Evolutionary conservation across 2,888 invertebrate species (phyloP).

Genomic region (Philaethria dido): DNA sequence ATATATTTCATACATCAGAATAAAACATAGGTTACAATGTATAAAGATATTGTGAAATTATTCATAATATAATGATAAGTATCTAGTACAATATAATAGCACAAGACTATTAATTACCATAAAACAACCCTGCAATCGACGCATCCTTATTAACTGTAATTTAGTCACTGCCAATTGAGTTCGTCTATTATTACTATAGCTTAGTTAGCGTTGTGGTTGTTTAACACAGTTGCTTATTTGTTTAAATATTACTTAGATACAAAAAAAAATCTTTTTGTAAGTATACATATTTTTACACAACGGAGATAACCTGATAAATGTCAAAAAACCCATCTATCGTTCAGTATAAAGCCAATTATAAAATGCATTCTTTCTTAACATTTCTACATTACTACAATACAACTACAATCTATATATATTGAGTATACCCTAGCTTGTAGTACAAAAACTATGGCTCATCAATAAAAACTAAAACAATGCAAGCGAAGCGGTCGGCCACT

Average conservation of each 20-base stretch:
- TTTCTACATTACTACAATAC: not conserved
- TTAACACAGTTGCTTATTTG: not conserved
- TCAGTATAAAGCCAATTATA: no score
- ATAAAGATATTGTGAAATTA: no score
- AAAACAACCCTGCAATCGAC: conserved; percentile 35
- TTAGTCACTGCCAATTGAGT: conserved; percentile 39
- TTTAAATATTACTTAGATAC: not conserved
- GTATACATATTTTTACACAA: not conserved
- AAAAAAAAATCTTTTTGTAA: not conserved
- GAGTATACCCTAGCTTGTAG: not conserved
- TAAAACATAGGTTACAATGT: no score
- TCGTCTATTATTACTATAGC: conserved; percentile 24
- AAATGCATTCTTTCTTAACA: no score
- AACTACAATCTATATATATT: not conserved
- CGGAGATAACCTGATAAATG: no score
- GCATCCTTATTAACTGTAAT: conserved; percentile 42
- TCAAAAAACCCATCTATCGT: no score
- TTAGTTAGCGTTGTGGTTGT: not conserved
- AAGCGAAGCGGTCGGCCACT: conserved; percentile 14
- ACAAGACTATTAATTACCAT: conserved; percentile 15
- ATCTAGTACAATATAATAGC: not conserved
- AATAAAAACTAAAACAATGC: conserved; percentile 19
- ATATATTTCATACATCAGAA: no score
- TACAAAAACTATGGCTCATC: not conserved
- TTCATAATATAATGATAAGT: no score